Conservation (phyloP, 2,113 vertebrate species). For the Enhydra lutris region DNA sequence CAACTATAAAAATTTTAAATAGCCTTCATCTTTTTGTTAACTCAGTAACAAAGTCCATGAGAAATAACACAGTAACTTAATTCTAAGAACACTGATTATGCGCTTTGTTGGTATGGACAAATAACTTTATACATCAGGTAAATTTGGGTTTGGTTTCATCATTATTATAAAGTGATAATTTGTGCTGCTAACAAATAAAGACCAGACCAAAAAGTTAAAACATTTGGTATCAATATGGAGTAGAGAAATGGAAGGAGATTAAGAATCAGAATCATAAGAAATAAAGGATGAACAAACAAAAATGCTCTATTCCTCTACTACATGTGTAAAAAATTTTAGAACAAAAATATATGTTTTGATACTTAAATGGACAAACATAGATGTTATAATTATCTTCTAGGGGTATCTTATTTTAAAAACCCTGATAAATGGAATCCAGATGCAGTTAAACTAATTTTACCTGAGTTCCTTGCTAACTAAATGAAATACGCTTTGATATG, state of each 20-base stretch:
- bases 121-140: not conserved
- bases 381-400: conserved; percentile 68
- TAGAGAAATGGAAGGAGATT: not conserved
- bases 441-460: conserved; percentile 60
- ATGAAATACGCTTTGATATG: conserved; percentile 27
- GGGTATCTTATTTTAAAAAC: conserved; percentile 76
- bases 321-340: not conserved
- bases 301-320: not conserved
- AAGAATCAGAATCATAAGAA: not conserved
- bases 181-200: not conserved
- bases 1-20: not conserved
- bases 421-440: conserved; percentile 40
- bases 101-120: not conserved
- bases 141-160: not conserved
- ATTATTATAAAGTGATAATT: not conserved
- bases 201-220: not conserved
- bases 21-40: not conserved
- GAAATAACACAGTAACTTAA: not conserved
- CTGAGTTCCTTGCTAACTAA: conserved; percentile 69
- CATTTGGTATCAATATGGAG: not conserved
- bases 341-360: not conserved
- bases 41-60: not conserved
- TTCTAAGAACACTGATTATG: not conserved
- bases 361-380: conserved; percentile 59
- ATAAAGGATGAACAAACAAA: not conserved